A percentile compares a stretch with the other conserved stretches of the same genome.
These are phyloP conservation scores for Tinea trinotella DNA, from an alignment of 2,888 invertebrate genomes.

Conservation along the genomic window DNA sequence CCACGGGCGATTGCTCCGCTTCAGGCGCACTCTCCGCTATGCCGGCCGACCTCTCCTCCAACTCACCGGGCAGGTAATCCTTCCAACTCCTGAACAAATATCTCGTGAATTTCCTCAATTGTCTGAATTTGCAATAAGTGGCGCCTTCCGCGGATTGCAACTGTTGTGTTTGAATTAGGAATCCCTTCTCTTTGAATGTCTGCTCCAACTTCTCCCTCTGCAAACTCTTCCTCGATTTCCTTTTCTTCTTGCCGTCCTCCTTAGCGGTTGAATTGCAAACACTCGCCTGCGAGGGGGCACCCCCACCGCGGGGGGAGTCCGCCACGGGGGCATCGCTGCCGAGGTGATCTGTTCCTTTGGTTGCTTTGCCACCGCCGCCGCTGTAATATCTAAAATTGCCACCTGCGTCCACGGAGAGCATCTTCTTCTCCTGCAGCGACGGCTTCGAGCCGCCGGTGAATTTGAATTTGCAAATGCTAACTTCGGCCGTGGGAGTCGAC, in stretches of 20 bases:
- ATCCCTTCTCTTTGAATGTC: slow-evolving; percentile 93
- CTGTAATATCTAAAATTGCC: slow-evolving; percentile 91
- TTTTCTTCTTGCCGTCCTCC: slow-evolving; percentile 72
- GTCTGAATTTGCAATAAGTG: slow-evolving; percentile 93
- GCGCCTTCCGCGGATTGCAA: slow-evolving; percentile 93
- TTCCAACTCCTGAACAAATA: slow-evolving; percentile 95
- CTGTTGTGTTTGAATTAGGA: slow-evolving; percentile 93
- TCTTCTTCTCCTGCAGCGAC: slow-evolving; percentile 90
- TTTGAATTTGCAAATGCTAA: slow-evolving; percentile 93
- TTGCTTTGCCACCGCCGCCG: slow-evolving; percentile 86
- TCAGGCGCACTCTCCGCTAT: slow-evolving; percentile 24
- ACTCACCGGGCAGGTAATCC: slow-evolving; percentile 88
- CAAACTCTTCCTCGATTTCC: slow-evolving; percentile 85
- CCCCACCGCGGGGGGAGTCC: slow-evolving; percentile 34
- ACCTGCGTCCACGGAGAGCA: slow-evolving; percentile 90
- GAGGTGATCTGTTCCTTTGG: slow-evolving; percentile 81
- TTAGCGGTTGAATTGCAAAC: slow-evolving; percentile 35
- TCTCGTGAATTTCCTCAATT: slow-evolving; percentile 90
- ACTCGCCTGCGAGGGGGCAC: slow-evolving; percentile 30
- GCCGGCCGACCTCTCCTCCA: slow-evolving; percentile 44
- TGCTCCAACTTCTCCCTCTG: slow-evolving; percentile 91
- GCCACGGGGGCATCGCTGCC: slow-evolving; percentile 75
- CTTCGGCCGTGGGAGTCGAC: slow-evolving; percentile 85
- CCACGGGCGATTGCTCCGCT: slow-evolving; percentile 24
- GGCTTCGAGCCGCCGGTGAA: slow-evolving; percentile 94